Evolutionary conservation across 2,113 vertebrate species (phyloP), one percentile per base, ranked within the genome.

Genomic region (Eublepharis macularius): DNA sequence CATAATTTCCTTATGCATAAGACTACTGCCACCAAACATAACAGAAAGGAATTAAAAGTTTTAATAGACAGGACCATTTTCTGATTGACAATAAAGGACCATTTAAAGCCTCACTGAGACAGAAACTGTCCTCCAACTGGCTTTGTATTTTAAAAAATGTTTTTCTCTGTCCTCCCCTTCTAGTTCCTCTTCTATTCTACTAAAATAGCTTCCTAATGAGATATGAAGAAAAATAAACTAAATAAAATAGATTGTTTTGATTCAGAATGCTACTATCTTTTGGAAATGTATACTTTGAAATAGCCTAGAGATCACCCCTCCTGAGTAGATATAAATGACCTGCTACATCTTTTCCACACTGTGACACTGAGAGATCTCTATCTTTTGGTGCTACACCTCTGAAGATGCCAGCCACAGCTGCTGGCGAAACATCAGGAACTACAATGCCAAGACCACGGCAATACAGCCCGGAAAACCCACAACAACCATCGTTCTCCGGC

Each of bases 21-120:
- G 87, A 76, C 87, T 91, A 89, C 91, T 85, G 68, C 87, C 87
- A 86, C 75, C 86, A 78, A 96, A 90, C 90, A 91, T 86, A 93
- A 87, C 85, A 87, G 86, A 94, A 85, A 87, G 77, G 88, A 95
- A 87, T 93, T 88, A 89, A 89, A 86, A 86, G 90, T 81, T 91
- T 69, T 91, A 80, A 86, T 70, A 79, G 81, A 88, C 47, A 93
- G 83, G 2, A n/a, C 49, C 68, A 80, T 90, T 84, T 87, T 74
- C 45, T 87, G 86, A 87, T 83, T 92, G 80, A 85, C 45, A 68
- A 68, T 49, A 66, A 87, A 89, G 87, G 9, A 80, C 32, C 84
- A 86, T 89, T 49, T 84, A 45, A 91, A 92, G 75, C 39, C 54
- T 68, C 87, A 36, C 72, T 88, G 87, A 93, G 82, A 24, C 72